Conservation (phyloP, 1,140 invertebrate genomes). For the Lucilia cuprina region DNA sequence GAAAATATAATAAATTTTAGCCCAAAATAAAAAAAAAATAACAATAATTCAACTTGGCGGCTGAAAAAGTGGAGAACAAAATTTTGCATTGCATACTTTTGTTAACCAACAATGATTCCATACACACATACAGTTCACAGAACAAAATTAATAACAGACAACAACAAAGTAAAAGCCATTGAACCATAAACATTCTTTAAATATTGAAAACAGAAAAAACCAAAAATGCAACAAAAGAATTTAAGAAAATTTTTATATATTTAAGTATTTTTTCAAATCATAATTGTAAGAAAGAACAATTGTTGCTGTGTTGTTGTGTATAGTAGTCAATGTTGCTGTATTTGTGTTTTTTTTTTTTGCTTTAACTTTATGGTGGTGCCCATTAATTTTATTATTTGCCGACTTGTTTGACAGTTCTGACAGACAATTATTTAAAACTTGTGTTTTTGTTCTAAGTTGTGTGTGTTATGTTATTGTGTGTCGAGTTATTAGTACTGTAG, state of each 20-base stretch:
- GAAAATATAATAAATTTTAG: conserved; percentile 37
- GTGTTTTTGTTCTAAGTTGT: conserved; percentile 41
- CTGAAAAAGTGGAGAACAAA: not conserved
- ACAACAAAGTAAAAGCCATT: not conserved
- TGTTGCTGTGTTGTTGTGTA: not conserved
- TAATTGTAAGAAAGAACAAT: not conserved
- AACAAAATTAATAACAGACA: not conserved
- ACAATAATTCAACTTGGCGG: conserved; percentile 60
- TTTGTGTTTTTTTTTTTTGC: not conserved
- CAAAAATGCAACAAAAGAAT: no score
- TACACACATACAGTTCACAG: not conserved
- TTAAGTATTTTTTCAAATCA: not conserved
- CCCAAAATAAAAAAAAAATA: conserved; percentile 42
- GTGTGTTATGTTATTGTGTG: conserved; percentile 38
- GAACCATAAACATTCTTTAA: conserved; percentile 9
- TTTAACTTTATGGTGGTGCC: conserved; percentile 36
- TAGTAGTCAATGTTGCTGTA: not conserved
- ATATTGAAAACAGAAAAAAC: not conserved
- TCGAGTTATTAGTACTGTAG: conserved; percentile 33
- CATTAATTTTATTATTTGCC: conserved; percentile 63
- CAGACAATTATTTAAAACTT: conserved; percentile 64
- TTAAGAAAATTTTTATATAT: no score
- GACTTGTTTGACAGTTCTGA: conserved; percentile 64
- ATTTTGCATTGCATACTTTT: not conserved
- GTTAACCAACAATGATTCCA: not conserved